Conservation (phyloP, 2,888 invertebrate species). For the Troides aeacus region DNA sequence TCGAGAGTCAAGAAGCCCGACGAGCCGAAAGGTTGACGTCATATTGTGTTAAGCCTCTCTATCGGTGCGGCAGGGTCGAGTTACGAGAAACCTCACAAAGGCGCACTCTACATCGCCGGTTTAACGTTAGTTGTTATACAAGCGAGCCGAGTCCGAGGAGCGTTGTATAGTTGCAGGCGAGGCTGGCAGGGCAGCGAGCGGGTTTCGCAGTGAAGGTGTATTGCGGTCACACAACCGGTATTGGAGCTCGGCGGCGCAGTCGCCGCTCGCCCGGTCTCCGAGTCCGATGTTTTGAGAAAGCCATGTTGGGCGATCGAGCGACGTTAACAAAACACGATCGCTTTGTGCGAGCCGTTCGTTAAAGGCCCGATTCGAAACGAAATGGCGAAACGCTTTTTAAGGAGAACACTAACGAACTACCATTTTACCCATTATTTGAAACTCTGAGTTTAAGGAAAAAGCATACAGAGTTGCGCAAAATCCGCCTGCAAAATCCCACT, state of each 20-base stretch:
- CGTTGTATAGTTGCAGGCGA: constrained; percentile 51
- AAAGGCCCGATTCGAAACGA: constrained; percentile 42
- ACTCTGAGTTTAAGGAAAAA: constrained; percentile 32
- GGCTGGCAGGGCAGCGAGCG: constrained; percentile 41
- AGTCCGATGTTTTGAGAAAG: constrained; percentile 75
- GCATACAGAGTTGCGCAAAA: constrained; percentile 27
- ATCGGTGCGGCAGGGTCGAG: constrained; percentile 43
- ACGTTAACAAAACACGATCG: constrained; percentile 70
- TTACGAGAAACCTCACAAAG: constrained; percentile 32
- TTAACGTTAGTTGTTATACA: constrained; percentile 33
- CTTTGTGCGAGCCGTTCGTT: constrained; percentile 61
- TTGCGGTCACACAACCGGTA: constrained; percentile 80
- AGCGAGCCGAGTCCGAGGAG: constrained; percentile 41
- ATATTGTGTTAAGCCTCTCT: constrained; percentile 68
- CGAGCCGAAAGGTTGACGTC: constrained; percentile 78
- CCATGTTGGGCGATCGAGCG: constrained; percentile 67
- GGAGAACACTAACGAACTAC: constrained; percentile 31
- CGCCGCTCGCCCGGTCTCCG: constrained; percentile 65
- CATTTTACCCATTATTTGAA: constrained; percentile 32
- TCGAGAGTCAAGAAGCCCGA: constrained; percentile 74
- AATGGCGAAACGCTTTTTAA: constrained; percentile 52
- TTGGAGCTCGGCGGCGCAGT: constrained; percentile 67
- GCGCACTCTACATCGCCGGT: constrained; percentile 51
- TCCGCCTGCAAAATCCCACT: constrained; percentile 17
- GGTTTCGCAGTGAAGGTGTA: constrained; percentile 61